These are phyloP conservation scores for Calosoma granatense DNA, from an alignment of 1,140 invertebrate species.

Conservation along the genomic window DNA sequence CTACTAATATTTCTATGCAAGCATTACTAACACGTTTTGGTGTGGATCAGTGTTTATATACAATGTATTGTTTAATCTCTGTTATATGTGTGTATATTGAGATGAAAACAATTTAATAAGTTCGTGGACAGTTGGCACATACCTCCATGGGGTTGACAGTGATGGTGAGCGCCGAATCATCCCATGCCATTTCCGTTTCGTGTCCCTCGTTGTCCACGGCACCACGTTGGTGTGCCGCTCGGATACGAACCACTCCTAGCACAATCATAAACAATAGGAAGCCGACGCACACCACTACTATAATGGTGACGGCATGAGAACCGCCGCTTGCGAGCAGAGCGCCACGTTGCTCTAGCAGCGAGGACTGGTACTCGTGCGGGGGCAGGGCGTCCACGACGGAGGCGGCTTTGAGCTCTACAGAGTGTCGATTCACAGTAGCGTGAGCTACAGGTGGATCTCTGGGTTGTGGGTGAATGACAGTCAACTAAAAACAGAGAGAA, in stretches of 20 bases:
- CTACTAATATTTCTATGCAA: no score
- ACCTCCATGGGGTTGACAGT: conserved; percentile 96
- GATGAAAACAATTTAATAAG: no score
- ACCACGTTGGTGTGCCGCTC: conserved; percentile 46
- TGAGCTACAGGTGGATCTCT: conserved; percentile 46
- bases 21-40: no score
- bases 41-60: no score
- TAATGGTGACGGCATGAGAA: conserved; percentile 62
- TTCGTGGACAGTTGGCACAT: no score
- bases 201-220: conserved; percentile 39
- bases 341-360: conserved; percentile 36
- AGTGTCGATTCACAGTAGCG: conserved; percentile 49
- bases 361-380: conserved; percentile 23
- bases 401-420: conserved; percentile 47
- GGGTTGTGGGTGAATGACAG: conserved; percentile 67
- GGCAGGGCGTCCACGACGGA: conserved; percentile 30
- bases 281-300: conserved; percentile 85
- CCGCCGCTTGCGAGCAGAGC: conserved; percentile 21
- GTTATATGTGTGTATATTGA: no score
- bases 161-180: conserved; percentile 92
- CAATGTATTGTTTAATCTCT: no score
- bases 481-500: conserved; percentile 43
- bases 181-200: conserved; percentile 93
- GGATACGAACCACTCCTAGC: conserved; percentile 51
- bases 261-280: conserved; percentile 78